Evolutionary conservation across 2,888 invertebrate species (phyloP), one percentile per base, ranked within the genome.

Genomic region (Dendrolimus houi): DNA sequence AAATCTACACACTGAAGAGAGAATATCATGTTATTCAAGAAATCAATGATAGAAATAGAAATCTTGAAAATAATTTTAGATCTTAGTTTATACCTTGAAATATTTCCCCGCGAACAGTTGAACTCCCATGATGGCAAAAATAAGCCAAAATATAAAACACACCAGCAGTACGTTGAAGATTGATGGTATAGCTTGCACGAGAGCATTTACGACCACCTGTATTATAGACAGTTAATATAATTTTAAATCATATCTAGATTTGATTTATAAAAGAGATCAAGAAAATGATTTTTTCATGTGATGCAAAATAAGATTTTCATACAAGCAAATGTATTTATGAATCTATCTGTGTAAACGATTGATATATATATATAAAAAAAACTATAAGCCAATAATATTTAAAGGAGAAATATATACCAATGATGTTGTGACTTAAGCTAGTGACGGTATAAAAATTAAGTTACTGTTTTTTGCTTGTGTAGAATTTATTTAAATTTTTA

Each of bases 81-180:
- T 54, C 41, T 72, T 70, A 78, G 52, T 1, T 42, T 55, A 58
- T 58, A 96, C 97, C 94, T 97, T 97, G 89, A 95, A 96, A 91
- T 98, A 99, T 92, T 98, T 98, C 83, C 99, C 99, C 88, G 97
- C 97, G 86, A 99, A 99, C 75, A 99, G 93, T 89, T 99, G 98
- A 61, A 99, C 99, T 70, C 99, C 99, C 97, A 99, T 98, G 77
- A 99, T 99, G 84, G 98, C 97, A 90, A 99, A 99, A 88, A 99
- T 99, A 75, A 99, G 95, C 99, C 99, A 99, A 93, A 99, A 99
- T 91, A 99, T 98, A 83, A 99, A 95, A 93, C 99, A 99, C 91
- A 99, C 99, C 86, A 99, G 94, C 86, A 99, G 93, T 92, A 99
- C 99, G 93, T 99, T 98, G 94, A 98, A 98, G 94, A 99, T 99